Evolutionary conservation across 1,140 invertebrate species (phyloP).

Genomic region (Polypedilum pembai): DNA sequence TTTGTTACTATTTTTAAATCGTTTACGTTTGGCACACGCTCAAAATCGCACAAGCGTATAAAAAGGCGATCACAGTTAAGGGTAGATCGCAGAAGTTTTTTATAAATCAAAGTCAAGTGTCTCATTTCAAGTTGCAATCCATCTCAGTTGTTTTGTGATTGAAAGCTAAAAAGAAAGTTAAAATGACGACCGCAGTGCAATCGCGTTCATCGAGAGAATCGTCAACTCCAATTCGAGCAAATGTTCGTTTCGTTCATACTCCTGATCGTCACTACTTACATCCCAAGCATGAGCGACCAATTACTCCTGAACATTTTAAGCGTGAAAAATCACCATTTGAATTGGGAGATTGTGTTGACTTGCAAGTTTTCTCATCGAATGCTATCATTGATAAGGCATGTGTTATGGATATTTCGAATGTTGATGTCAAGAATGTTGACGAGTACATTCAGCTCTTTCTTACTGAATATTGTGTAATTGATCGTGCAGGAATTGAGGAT

Average conservation of each 20-base stretch:
- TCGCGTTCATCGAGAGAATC: background rate
- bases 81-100: conserved; percentile 1
- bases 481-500: conserved; percentile 2
- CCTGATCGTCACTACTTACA: conserved; percentile 16
- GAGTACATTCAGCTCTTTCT: conserved; percentile 8
- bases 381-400: conserved; percentile 43
- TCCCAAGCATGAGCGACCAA: background rate
- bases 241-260: background rate
- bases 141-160: background rate
- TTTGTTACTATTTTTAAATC: background rate
- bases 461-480: conserved; percentile 27
- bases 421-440: conserved; percentile 6
- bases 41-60: conserved; percentile 13
- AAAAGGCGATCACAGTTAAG: background rate
- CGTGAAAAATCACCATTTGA: conserved; percentile 43
- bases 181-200: background rate
- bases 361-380: conserved; percentile 41
- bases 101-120: background rate
- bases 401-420: conserved; percentile 42
- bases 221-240: background rate
- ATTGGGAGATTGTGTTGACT: conserved; percentile 39
- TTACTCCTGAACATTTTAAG: background rate
- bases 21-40: background rate
- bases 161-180: background rate
- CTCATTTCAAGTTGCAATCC: background rate